These are phyloP conservation scores for Typhlomys cinereus DNA, from an alignment of 2,113 vertebrate genomes.

Conservation along the genomic window DNA sequence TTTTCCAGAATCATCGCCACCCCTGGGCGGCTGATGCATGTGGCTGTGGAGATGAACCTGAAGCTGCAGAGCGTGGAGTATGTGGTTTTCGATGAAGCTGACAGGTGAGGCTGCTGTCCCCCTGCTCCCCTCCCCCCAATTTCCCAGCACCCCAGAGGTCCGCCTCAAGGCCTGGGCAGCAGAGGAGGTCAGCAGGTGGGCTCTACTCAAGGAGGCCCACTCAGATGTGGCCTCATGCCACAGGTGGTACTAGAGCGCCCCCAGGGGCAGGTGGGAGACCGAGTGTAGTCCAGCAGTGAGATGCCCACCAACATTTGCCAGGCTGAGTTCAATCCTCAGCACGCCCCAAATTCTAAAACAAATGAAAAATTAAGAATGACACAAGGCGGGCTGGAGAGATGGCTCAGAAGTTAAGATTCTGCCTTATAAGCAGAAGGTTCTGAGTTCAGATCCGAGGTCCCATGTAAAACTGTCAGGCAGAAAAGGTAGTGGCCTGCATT, in stretches of 20 bases:
- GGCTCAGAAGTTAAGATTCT: too few species aligned
- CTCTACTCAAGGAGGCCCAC: neutral
- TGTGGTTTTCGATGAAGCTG: conserved; percentile 97
- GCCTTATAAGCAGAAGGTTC: too few species aligned
- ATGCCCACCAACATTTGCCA: neutral
- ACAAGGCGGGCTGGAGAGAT: too few species aligned
- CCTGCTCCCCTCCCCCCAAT: too few species aligned
- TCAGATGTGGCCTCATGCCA: too few species aligned
- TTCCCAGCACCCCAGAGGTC: fast-evolving
- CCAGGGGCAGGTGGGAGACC: too few species aligned
- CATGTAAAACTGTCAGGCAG: too few species aligned
- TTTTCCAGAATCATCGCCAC: conserved; percentile 95
- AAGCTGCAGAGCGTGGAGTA: conserved; percentile 94
- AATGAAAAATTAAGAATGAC: too few species aligned
- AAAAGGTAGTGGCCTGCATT: too few species aligned
- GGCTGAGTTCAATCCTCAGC: neutral
- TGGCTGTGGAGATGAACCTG: conserved; percentile 95
- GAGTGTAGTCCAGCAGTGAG: neutral
- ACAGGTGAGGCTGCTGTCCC: conserved; percentile 88
- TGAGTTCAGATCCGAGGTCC: too few species aligned
- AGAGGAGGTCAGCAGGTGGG: neutral
- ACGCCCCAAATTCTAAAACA: too few species aligned
- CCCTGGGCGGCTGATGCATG: conserved; percentile 95
- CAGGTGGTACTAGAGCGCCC: fast-evolving
- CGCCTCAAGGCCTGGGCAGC: fast-evolving